A percentile compares a stretch with the other conserved stretches of the same genome.
Evolutionary conservation across 2,113 vertebrate species (phyloP).

Genomic region (Scophthalmus maximus): DNA sequence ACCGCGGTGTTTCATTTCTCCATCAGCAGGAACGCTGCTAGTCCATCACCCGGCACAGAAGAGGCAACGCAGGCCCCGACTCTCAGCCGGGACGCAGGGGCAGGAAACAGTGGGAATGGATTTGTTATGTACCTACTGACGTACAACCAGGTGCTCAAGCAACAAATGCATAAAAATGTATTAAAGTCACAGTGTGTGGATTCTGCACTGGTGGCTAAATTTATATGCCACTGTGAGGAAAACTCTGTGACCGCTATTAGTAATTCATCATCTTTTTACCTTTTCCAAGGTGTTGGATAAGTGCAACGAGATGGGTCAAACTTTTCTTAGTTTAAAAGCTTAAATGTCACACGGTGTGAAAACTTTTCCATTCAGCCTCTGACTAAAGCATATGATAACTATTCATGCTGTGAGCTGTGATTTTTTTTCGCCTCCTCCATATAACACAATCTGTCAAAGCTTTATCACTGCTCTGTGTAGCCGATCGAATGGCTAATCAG

Average conservation of each 20-base stretch:
- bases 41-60: constrained; percentile 41
- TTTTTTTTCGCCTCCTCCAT: background rate
- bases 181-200: constrained; percentile 32
- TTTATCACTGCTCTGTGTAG: constrained; percentile 55
- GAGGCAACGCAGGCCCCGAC: constrained; percentile 13
- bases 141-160: constrained; percentile 42
- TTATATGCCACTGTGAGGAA: constrained; percentile 24
- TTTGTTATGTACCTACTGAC: constrained; percentile 66
- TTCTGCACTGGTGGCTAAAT: constrained; percentile 23
- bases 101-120: constrained; percentile 46
- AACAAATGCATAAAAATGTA: background rate
- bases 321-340: constrained; percentile 55
- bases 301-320: constrained; percentile 38
- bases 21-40: constrained; percentile 29
- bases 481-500: constrained; percentile 65
- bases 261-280: constrained; percentile 47
- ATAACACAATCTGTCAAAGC: constrained; percentile 55
- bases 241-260: constrained; percentile 32
- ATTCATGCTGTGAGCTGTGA: constrained; percentile 59
- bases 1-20: constrained; percentile 38
- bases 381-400: constrained; percentile 58
- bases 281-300: constrained; percentile 24
- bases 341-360: constrained; percentile 46
- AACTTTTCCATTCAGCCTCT: constrained; percentile 52
- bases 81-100: constrained; percentile 17